Evolutionary conservation across 2,888 invertebrate species (phyloP), one percentile per base, ranked within the genome.

Genomic region (Trichopria drosophilae): DNA sequence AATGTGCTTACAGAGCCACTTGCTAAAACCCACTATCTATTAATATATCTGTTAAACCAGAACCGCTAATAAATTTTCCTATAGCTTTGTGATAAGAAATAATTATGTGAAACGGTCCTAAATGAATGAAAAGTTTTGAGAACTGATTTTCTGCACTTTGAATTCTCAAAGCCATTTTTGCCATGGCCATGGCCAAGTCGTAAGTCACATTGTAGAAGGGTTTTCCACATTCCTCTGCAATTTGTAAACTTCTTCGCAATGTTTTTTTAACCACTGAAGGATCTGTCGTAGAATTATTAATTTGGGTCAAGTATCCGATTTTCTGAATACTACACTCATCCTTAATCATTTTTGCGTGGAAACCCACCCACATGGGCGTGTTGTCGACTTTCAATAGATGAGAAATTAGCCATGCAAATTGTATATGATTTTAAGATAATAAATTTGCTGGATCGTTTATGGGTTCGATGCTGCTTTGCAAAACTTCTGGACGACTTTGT

Each of bases 281-380:
- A 52, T 58, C 42, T 20, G 65, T 63, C n/a, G 60, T 63, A 34
- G 64, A 56, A 32, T 45, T 22, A 50, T 66, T 64, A 12, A 66
- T 66, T 40, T 34, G 55, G 9, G 61, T 56, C 23, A 66, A 39
- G 43, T 66, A 66, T 18, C 42, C 41, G 26, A 63, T 44, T 34
- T 50, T 60, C 54, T 66, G 60, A 13, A 41, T 53, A 16, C 15
- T 15, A 40, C 23, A 12, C 1, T 35, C 32, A 44, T 61, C 60
- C 20, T 32, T 43, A 10, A 44, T 28, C 37, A 60, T 49, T 42
- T 41, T 39, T 3, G 51, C 50, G 32, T 61, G 54, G 46, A 29
- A 61, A 7, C 56, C 61, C 9, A 51, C 48, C 58, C 61, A 61
- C 60, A 58, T 61, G 24, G 58, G 58, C n/a, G 54, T 59, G 9